These are phyloP conservation scores for Spilosoma lubricipeda DNA, from an alignment of 2,888 invertebrate genomes.

Conservation along the genomic window DNA sequence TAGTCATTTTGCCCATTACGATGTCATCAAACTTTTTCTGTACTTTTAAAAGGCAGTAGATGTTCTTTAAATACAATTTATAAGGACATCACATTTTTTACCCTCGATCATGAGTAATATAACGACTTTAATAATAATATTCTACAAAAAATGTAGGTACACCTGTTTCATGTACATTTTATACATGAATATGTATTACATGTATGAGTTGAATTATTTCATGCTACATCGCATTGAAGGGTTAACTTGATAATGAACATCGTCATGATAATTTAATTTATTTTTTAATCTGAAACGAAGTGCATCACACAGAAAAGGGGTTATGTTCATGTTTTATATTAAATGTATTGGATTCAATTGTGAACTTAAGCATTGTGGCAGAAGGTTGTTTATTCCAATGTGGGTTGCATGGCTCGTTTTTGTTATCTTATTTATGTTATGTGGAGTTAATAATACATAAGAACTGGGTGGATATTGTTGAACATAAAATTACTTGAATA, in stretches of 20 bases:
- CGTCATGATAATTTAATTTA: background rate
- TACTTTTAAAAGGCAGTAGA: conserved; percentile 4
- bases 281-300: background rate
- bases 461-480: background rate
- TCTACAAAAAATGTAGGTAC: background rate
- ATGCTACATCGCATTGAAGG: background rate
- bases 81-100: conserved; percentile 17
- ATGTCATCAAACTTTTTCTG: conserved; percentile 16
- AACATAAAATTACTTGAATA: background rate
- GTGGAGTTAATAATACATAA: background rate
- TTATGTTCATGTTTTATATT: background rate
- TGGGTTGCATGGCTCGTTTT: background rate
- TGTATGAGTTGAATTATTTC: conserved; percentile 4
- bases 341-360: background rate
- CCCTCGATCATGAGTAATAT: background rate
- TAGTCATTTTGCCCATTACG: conserved; percentile 12
- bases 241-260: background rate
- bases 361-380: background rate
- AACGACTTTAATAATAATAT: conserved; percentile 9
- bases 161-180: conserved; percentile 7
- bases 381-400: background rate
- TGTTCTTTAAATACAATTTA: conserved; percentile 3
- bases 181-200: conserved; percentile 9
- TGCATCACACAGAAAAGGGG: background rate
- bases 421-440: background rate